phyloP scores from a whole-genome alignment of 2,888 invertebrate species.

The Hermaeophaga mercurialis region DNA sequence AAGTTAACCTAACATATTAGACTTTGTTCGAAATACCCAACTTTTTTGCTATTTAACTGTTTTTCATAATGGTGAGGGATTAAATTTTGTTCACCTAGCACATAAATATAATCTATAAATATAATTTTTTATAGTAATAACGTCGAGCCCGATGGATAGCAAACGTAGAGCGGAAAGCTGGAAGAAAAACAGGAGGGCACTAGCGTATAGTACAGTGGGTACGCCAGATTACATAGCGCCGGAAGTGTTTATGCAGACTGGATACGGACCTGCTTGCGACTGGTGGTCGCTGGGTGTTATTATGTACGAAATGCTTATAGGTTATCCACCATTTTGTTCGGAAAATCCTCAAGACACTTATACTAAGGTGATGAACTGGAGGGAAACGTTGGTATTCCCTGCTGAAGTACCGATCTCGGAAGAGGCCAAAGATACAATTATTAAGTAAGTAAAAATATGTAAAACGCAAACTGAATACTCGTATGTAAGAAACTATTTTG shows the following conservation, averaged over 20 bases:
- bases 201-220: constrained; percentile 93
- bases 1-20: no score
- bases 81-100: no score
- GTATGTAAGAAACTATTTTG: no score
- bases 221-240: constrained; percentile 99
- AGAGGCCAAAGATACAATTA: constrained; percentile 93
- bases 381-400: constrained; percentile 96
- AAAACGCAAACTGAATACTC: no score
- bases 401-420: constrained; percentile 99
- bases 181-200: constrained; percentile 95
- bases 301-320: constrained; percentile 99
- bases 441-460: constrained; percentile 57
- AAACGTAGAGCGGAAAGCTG: constrained; percentile 98
- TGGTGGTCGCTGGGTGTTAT: constrained; percentile 99
- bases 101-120: no score
- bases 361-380: constrained; percentile 98
- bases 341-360: constrained; percentile 98
- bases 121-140: constrained; percentile 61
- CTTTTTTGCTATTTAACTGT: no score
- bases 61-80: no score
- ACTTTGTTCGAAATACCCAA: no score
- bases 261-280: constrained; percentile 97
- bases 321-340: constrained; percentile 99
- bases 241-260: constrained; percentile 97
- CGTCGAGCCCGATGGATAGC: constrained; percentile 88